These are phyloP conservation scores for Apteryx mantelli DNA, from an alignment of 2,113 vertebrate species.

Conservation along the genomic window DNA sequence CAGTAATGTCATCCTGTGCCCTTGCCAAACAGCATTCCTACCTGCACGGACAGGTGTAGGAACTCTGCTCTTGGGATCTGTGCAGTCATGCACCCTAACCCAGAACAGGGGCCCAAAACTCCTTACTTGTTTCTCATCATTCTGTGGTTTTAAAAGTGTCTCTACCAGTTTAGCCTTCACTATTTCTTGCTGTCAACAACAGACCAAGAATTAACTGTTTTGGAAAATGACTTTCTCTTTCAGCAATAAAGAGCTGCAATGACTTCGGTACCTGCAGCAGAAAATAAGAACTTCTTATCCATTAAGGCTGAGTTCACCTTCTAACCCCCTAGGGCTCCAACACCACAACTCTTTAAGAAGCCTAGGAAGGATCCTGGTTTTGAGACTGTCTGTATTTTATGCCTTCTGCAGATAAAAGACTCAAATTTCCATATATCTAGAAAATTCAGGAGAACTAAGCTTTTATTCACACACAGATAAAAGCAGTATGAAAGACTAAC, in stretches of 20 bases:
- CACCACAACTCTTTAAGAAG: background rate
- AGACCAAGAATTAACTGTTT: background rate
- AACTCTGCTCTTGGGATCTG: background rate
- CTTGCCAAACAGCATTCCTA: slow-evolving; percentile 38
- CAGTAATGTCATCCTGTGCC: background rate
- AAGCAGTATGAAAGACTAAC: background rate
- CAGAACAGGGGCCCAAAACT: background rate
- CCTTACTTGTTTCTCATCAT: background rate
- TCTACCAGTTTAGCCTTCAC: background rate
- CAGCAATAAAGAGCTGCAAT: background rate
- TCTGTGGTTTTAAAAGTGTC: background rate
- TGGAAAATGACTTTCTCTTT: background rate
- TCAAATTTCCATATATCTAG: background rate
- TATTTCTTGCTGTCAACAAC: background rate
- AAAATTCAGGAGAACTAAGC: background rate
- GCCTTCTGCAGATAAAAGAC: background rate
- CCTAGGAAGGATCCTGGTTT: background rate
- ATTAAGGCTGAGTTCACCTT: background rate
- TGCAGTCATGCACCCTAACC: background rate
- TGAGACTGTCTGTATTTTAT: background rate
- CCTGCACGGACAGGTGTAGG: slow-evolving; percentile 22
- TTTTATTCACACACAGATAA: background rate
- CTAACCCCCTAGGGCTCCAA: background rate
- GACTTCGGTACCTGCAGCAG: background rate
- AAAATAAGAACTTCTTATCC: background rate